Base-by-base conservation (phyloP, 2,888 invertebrate species). In the Pandemis corylana region DNA sequence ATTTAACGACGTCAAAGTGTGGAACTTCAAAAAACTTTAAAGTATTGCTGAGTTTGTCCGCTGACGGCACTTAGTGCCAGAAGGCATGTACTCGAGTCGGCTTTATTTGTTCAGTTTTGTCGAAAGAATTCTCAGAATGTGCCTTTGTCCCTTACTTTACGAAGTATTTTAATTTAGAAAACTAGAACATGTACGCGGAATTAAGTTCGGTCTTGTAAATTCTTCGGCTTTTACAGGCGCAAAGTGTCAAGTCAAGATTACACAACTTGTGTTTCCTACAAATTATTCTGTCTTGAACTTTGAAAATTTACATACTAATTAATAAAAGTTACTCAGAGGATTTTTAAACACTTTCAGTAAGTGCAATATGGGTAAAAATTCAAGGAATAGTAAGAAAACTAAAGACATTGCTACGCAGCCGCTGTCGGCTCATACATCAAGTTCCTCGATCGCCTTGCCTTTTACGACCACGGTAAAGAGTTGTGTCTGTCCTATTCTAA, bases 21-120 rank as follows among this genome's bases (percentile, higher is more conserved):
- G 51, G 28, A 66, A 74, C 65, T 74, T 74, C 42, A 61, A 61
- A 74, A 73, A 74, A 74, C 69, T 74, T 74, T 74, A 70, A 74
- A 73, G 74, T 74, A 74, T 74, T 69, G 65, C 69, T 69, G 66
- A 74, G 74, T 74, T 59, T 72, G 68, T 10, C 59, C 49, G 65
- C 74, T 49, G 69, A 64, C 61, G 65, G 74, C 69, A 70, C 74
- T 74, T 61, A 61, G 69, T 51, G 49, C 69, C 65, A 69, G 73
- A 42, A 69, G 69, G 74, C 69, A 65, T 74, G 69, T 62, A 42
- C 61, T 64, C 46, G 42, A 66, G 65, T 61, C 46, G 46, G 74
- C 68, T 73, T 73, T 73, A 73, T 73, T 73, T 73, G 68, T 63
- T 64, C 68, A 64, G 59, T 49, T 71, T 64, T 68, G 66, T 56